phyloP scores from a whole-genome alignment of 2,888 invertebrate genomes.

The Phyllotreta cruciferae region DNA sequence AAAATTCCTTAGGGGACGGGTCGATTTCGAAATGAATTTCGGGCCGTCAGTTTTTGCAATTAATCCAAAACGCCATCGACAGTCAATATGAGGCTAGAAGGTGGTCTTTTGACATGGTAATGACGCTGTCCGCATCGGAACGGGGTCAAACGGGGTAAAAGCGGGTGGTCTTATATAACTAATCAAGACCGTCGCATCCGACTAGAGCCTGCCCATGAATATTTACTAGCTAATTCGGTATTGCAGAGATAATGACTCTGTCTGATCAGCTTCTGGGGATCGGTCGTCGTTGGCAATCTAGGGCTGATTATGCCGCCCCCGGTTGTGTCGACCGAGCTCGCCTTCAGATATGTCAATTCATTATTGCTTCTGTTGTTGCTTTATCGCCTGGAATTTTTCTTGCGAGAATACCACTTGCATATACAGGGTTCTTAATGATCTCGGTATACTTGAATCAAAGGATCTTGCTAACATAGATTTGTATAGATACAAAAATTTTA shows the following conservation, averaged over 20 bases:
- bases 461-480: no score
- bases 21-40: slow-evolving; percentile 11
- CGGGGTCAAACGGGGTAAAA: slow-evolving; percentile 36
- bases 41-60: slow-evolving; percentile 17
- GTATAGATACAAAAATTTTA: no score
- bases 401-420: no score
- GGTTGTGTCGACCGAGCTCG: slow-evolving; percentile 25
- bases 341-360: slow-evolving; percentile 37
- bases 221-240: slow-evolving; percentile 59
- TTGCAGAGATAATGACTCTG: slow-evolving; percentile 57
- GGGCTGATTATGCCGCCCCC: slow-evolving; percentile 53
- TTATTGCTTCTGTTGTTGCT: slow-evolving; percentile 37
- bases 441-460: no score
- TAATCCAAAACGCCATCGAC: slow-evolving; percentile 23
- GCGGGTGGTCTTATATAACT: slow-evolving; percentile 44
- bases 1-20: background rate
- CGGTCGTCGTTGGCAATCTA: slow-evolving; percentile 49
- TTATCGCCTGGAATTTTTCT: slow-evolving; percentile 26
- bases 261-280: slow-evolving; percentile 50
- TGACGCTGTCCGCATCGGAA: slow-evolving; percentile 45
- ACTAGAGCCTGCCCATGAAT: slow-evolving; percentile 64
- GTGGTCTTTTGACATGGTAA: slow-evolving; percentile 50
- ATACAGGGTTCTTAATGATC: no score
- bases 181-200: slow-evolving; percentile 51
- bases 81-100: slow-evolving; percentile 40